Evolutionary conservation across 2,797 vertebrate species (phyloP), one percentile per base, ranked within the genome.

Genomic region (Rhadinocentrus ornatus): DNA sequence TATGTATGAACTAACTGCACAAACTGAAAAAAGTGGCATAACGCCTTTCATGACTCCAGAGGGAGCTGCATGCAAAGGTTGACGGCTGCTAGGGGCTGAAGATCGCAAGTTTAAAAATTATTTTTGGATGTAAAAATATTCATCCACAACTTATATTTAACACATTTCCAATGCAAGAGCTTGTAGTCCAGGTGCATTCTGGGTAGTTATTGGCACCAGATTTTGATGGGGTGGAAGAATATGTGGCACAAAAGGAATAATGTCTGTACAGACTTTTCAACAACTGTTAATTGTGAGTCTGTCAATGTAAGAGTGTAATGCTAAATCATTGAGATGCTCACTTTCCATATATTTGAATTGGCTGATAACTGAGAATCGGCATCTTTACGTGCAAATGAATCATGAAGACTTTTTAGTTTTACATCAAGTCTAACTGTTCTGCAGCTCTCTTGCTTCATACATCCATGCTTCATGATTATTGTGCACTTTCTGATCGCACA

Each of bases 401-500:
- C 20, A 44, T 27, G 24, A 55, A 29, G 62, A 61, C 57, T 46
- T 57, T 46, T 66, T 32, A 64, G 10, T 44, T 76, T 75, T 54
- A 62, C 27, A 46, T 69, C 44, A 35, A 34, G 18, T 64, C 32
- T 58, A 26, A 7, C 24, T 46, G 34, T 39, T 62, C 26, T 35
- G n/a, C 48, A 55, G 6, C 46, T 66, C 22, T 69, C 34, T 53
- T 6, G 34, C 24, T 18, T 58, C 48, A 76, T 44, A 60, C 48
- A 22, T 48, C n/a, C 13, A 6, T 55, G 22, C 44, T 67, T 71
- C 22, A 35, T 59, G 18, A 57, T 66, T 31, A 39, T 46, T 57
- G 27, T 11, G 58, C 46, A 63, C 35, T 27, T 6, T 56, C 35
- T 71, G 56, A 80, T 68, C 67, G 54, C 32, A 63, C 41, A 60